Evolutionary conservation across 2,797 vertebrate species (phyloP).

Genomic region (Cuniculus paca): DNA sequence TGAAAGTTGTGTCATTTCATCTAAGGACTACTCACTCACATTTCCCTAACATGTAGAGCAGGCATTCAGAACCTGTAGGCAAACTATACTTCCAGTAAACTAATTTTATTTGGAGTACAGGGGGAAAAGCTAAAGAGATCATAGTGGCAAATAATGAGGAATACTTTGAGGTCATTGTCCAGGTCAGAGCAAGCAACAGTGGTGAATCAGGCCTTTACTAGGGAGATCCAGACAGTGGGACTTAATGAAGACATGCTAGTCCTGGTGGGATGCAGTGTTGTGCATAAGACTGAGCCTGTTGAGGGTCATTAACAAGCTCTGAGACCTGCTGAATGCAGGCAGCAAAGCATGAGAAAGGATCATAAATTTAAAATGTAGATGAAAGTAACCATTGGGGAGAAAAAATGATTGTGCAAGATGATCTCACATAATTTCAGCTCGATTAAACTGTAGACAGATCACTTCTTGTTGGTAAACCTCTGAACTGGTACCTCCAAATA

Average conservation of each 20-base stretch:
- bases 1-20: background rate
- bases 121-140: background rate
- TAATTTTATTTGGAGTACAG: background rate
- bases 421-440: background rate
- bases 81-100: background rate
- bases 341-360: background rate
- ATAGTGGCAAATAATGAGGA: background rate
- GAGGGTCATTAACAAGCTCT: background rate
- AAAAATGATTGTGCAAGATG: background rate
- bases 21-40: background rate
- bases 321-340: background rate
- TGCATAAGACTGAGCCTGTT: background rate
- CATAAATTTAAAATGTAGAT: background rate
- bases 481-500: background rate
- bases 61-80: background rate
- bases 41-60: accelerated
- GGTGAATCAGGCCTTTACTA: background rate
- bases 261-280: background rate
- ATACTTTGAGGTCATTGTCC: background rate
- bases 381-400: background rate
- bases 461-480: too few relatives aligned
- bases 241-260: background rate
- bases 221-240: background rate
- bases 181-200: background rate
- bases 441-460: background rate